These are phyloP conservation scores for Eulemur mongoz DNA, from an alignment of 2,797 vertebrate species.

Conservation along the genomic window DNA sequence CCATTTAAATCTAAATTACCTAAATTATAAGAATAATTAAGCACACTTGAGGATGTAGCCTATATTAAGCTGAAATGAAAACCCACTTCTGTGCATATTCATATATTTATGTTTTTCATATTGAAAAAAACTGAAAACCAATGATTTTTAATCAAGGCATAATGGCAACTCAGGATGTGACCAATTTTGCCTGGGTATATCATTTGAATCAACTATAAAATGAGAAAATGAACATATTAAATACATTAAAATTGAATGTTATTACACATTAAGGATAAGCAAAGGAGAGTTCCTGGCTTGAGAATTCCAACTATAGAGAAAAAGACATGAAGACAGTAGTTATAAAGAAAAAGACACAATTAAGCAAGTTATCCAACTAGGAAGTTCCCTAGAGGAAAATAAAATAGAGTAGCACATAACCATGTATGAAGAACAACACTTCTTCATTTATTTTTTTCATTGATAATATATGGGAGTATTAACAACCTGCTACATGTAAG, in stretches of 20 bases:
- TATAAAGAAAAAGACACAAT: neutral
- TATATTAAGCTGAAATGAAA: slow-evolving; percentile 59
- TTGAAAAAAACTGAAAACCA: neutral
- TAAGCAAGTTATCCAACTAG: neutral
- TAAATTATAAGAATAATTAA: slow-evolving; percentile 68
- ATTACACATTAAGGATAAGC: neutral
- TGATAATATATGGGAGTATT: slow-evolving; percentile 2
- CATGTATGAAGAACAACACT: neutral
- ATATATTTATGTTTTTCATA: slow-evolving; percentile 52
- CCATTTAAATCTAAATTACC: slow-evolving; percentile 59
- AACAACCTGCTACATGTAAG: neutral
- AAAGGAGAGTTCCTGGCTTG: neutral
- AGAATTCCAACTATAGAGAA: neutral
- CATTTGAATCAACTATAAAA: neutral
- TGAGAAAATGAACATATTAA: neutral
- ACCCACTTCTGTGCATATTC: slow-evolving; percentile 35
- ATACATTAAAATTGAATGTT: neutral
- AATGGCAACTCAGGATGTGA: slow-evolving; percentile 3
- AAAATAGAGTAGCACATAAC: neutral
- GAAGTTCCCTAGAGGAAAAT: neutral
- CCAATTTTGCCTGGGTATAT: neutral
- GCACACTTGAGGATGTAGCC: slow-evolving; percentile 37
- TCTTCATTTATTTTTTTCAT: neutral
- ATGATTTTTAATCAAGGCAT: slow-evolving; percentile 56
- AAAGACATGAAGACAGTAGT: neutral